A percentile compares a stretch with the other conserved stretches of the same genome.
Conservation (phyloP, 2,888 invertebrate species). For the Xylota sylvarum region DNA sequence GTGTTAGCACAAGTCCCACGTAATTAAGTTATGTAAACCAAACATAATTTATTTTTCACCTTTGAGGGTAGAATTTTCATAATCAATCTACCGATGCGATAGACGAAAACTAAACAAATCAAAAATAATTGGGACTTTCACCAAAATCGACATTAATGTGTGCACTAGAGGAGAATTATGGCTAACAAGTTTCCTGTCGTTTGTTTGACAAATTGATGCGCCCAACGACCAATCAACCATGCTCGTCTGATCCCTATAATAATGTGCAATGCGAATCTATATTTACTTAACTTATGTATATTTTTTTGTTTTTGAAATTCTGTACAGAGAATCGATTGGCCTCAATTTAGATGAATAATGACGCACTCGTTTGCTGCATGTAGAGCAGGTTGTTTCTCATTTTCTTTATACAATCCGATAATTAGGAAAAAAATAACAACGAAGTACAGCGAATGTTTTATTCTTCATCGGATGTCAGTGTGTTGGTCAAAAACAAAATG, state of each 20-base stretch:
- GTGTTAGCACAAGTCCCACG: slow-evolving; percentile 30
- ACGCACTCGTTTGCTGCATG: slow-evolving; percentile 61
- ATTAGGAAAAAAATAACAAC: slow-evolving; percentile 48
- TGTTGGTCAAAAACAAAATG: slow-evolving; percentile 33
- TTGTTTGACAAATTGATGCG: slow-evolving; percentile 53
- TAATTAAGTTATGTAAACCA: slow-evolving; percentile 62
- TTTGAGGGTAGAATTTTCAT: slow-evolving; percentile 25
- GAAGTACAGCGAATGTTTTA: slow-evolving; percentile 1
- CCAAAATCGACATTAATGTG: slow-evolving; percentile 14
- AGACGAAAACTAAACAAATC: slow-evolving; percentile 57
- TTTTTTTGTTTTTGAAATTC: slow-evolving; percentile 43
- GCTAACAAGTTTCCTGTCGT: slow-evolving; percentile 60
- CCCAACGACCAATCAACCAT: slow-evolving; percentile 39
- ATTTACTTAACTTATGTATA: slow-evolving; percentile 39
- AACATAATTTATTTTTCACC: slow-evolving; percentile 57
- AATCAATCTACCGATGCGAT: slow-evolving; percentile 52
- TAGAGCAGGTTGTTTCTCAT: slow-evolving; percentile 60
- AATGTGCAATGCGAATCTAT: slow-evolving; percentile 38
- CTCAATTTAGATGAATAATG: slow-evolving; percentile 71
- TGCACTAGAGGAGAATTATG: slow-evolving; percentile 28
- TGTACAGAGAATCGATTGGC: slow-evolving; percentile 69
- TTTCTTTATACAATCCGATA: slow-evolving; percentile 49
- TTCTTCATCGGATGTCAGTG: slow-evolving; percentile 9
- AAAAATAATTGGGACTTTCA: slow-evolving; percentile 61
- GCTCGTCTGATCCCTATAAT: slow-evolving; percentile 11